Evolutionary conservation across 2,113 vertebrate species (phyloP).

Genomic region (Dolichallabes microphthalmus): DNA sequence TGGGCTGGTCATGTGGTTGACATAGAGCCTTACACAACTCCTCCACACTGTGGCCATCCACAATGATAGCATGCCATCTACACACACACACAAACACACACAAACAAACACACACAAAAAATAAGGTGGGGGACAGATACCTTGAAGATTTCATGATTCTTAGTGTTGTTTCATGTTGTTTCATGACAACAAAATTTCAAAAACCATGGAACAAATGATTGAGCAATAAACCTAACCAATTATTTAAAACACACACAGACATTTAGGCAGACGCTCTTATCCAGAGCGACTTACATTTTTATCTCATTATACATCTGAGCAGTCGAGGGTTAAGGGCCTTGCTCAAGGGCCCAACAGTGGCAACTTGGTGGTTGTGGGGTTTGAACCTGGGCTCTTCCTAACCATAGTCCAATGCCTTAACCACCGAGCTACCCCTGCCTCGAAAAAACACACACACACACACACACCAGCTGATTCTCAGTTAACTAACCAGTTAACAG

Average conservation of each 20-base stretch:
- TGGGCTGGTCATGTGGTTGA: constrained; percentile 87
- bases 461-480: neutral
- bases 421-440: too few relatives aligned
- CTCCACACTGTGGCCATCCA: constrained; percentile 96
- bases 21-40: constrained; percentile 93
- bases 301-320: too few relatives aligned
- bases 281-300: too few relatives aligned
- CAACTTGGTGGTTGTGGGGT: too few relatives aligned
- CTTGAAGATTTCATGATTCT: neutral
- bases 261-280: too few relatives aligned
- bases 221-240: neutral
- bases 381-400: too few relatives aligned
- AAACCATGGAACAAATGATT: neutral
- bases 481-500: neutral
- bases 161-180: neutral
- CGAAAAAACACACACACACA: neutral
- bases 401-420: too few relatives aligned
- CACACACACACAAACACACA: neutral
- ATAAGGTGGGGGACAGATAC: neutral
- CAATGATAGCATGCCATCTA: constrained; percentile 81
- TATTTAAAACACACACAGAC: neutral
- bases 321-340: too few relatives aligned
- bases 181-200: neutral
- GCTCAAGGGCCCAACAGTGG: too few relatives aligned
- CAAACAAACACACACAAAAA: neutral